A percentile compares a stretch with the other conserved stretches of the same genome.
Evolutionary conservation across 2,113 vertebrate genomes (phyloP).

Genomic region (Macroglossus sobrinus): DNA sequence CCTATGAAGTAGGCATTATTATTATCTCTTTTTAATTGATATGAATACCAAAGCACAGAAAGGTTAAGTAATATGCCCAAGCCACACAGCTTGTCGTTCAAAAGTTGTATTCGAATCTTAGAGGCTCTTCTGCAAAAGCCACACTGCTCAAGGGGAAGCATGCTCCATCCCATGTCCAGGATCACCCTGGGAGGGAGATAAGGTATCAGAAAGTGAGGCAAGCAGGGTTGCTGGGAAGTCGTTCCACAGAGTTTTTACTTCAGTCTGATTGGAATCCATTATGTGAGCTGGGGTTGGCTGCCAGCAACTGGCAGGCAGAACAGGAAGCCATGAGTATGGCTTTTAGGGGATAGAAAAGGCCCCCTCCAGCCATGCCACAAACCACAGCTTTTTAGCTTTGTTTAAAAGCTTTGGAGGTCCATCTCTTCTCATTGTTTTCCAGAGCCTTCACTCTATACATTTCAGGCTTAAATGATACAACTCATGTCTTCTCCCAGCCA

Average conservation of each 20-base stretch:
- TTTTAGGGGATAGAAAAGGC: neutral
- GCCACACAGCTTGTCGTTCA: neutral
- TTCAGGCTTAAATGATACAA: neutral
- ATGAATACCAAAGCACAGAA: neutral
- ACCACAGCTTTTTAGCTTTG: neutral
- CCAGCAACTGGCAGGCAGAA: neutral
- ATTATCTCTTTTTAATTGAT: neutral
- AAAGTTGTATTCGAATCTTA: neutral
- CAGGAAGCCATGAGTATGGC: neutral
- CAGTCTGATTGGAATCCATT: neutral
- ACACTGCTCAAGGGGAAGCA: neutral
- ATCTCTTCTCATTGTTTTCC: neutral
- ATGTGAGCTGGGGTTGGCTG: neutral
- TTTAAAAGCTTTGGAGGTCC: neutral
- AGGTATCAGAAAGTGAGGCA: neutral
- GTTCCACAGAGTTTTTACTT: neutral
- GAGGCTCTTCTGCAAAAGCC: rapidly evolving
- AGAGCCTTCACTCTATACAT: neutral
- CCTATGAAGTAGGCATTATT: neutral
- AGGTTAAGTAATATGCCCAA: neutral
- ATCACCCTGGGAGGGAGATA: neutral
- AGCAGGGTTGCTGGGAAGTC: neutral
- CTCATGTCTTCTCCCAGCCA: neutral
- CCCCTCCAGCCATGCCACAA: neutral
- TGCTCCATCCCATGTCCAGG: rapidly evolving